Base-by-base conservation (phyloP, 2,113 vertebrate genomes). In the Myrmecobius fasciatus region DNA sequence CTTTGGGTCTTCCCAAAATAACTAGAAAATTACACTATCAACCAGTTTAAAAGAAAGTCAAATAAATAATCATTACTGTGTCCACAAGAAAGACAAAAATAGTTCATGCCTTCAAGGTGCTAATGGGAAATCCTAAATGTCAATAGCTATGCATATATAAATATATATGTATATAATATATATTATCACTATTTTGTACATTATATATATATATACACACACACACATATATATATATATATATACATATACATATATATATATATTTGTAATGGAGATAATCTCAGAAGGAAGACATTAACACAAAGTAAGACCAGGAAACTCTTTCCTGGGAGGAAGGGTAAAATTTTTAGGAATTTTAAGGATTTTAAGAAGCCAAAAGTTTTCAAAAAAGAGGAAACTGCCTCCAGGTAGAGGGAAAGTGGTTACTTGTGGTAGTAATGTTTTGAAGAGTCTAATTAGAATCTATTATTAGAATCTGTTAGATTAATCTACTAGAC, bases 11-110 rank as follows among this genome's bases (percentile, higher is more conserved):
- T 75, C 67, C 36, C 67, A 75, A n/a, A 75, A 75, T 75, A 75
- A 75, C 67, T 22, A 75, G 92, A 96, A 98, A 94, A 98, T 97
- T 96, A 97, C 95, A 93, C 52, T 91, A 93, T 92, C 96, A 92
- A 97, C 89, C 96, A 92, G 97, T 95, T 93, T 97, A 97, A 97
- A 97, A 75, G 67, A 75, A 75, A 75, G 17, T 75, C 36, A 75
- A 75, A 2, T 75, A n/a, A 75, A 75, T 4, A 75, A 75, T 1
- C 67, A 75, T 75, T 75, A 60, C 56, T 11, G 56, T 26, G 56
- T 67, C 31, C 36, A 67, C 60, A 67, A 67, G 60, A 36, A 67
- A 67, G 31, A 12, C 31, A 36, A 36, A 67, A 67, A 67, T 12
- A 67, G 31, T 67, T 12, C 31, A 1, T 36, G 60, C 4, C 60